Conservation (phyloP, 2,113 vertebrate genomes). For the Erythrolamprus reginae region DNA sequence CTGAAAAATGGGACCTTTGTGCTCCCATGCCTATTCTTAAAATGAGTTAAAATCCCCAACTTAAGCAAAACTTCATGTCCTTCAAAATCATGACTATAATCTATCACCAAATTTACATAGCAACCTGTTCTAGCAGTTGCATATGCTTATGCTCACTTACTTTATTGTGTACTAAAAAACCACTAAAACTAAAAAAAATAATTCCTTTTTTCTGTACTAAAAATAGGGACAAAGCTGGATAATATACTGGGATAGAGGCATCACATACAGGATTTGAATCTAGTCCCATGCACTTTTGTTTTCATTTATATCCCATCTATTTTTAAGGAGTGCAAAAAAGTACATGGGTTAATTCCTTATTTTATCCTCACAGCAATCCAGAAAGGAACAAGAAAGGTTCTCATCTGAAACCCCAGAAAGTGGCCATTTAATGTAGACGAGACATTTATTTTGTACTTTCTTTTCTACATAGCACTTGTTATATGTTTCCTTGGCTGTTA, state of each 20-base stretch:
- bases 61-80: background rate
- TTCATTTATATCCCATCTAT: background rate
- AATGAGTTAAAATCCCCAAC: background rate
- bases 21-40: background rate
- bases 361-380: background rate
- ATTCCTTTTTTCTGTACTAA: background rate
- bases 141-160: background rate
- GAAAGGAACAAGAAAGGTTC: background rate
- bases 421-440: background rate
- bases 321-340: background rate
- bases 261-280: background rate
- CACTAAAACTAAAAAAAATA: no score
- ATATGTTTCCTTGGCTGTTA: background rate
- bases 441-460: background rate
- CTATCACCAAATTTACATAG: background rate
- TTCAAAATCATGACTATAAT: background rate
- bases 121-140: background rate
- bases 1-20: background rate
- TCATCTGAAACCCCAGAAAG: background rate
- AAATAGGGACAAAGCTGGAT: background rate
- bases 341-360: background rate
- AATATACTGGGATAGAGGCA: background rate
- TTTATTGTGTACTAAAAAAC: background rate
- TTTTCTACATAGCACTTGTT: background rate
- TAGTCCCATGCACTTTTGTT: no score